Conservation (phyloP, 1,140 invertebrate genomes). For the Trichonephila clavipes region DNA sequence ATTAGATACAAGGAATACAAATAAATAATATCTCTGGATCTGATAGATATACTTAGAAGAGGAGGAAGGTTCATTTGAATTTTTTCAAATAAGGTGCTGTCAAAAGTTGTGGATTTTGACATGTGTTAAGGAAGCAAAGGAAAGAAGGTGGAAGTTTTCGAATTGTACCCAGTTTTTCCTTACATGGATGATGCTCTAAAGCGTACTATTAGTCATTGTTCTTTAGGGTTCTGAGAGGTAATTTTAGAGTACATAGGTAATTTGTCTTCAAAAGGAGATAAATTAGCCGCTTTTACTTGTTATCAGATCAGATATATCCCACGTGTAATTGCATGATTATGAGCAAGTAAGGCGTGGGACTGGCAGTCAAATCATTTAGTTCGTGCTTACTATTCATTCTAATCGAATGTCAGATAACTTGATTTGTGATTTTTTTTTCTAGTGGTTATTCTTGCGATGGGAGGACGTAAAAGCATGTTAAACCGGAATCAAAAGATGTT, state of each 20-base stretch:
- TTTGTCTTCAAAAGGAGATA: slow-evolving; percentile 6
- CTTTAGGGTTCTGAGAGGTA: background rate
- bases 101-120: background rate
- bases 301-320: slow-evolving; percentile 11
- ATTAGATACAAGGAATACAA: background rate
- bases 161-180: background rate
- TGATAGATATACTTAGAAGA: background rate
- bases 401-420: background rate
- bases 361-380: background rate
- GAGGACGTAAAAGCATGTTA: too few species aligned
- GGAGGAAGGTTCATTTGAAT: slow-evolving; percentile 3
- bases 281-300: slow-evolving; percentile 12
- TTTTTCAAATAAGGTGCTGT: slow-evolving; percentile 7
- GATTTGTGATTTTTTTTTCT: background rate
- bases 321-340: background rate
- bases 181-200: background rate
- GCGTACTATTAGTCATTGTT: background rate
- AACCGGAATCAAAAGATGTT: too few species aligned
- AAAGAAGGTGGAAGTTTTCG: background rate
- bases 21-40: background rate
- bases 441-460: too few species aligned
- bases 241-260: background rate
- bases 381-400: background rate
- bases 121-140: background rate
- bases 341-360: background rate